Evolutionary conservation across 1,140 invertebrate genomes (phyloP).

Genomic region (Leptestheria dahalacensis): DNA sequence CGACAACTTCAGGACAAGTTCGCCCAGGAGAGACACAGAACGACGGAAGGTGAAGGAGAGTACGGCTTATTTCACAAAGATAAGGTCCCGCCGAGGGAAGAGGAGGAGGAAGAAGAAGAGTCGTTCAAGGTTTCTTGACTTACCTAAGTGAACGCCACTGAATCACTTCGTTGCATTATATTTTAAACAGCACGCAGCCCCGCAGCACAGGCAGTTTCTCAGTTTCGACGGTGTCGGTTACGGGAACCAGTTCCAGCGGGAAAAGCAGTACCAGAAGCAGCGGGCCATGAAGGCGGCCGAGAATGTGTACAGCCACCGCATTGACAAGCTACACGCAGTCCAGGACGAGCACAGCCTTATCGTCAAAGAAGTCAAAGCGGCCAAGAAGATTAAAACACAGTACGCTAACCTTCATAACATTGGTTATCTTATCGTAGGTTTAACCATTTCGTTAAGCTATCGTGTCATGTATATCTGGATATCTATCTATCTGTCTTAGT

Average conservation of each 20-base stretch:
- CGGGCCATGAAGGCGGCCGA: conserved; percentile 52
- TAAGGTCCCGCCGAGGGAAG: conserved; percentile 32
- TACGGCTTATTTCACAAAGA: conserved; percentile 31
- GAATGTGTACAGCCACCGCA: conserved; percentile 55
- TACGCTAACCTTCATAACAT: conserved; percentile 24
- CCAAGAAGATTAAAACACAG: conserved; percentile 56
- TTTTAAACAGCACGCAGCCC: conserved; percentile 52
- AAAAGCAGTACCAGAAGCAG: conserved; percentile 53
- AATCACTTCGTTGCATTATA: conserved; percentile 8
- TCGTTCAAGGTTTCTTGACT: too few relatives aligned
- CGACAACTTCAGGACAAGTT: conserved; percentile 32
- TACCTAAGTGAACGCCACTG: too few relatives aligned
- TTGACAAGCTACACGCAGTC: conserved; percentile 41
- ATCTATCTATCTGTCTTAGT: too few relatives aligned
- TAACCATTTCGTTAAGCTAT: too few relatives aligned
- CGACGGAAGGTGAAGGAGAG: conserved; percentile 26
- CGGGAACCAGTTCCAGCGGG: conserved; percentile 56
- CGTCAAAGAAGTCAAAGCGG: conserved; percentile 41
- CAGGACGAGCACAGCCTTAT: conserved; percentile 44
- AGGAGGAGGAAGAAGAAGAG: conserved; percentile 30
- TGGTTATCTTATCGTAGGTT: too few relatives aligned
- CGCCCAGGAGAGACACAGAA: conserved; percentile 24
- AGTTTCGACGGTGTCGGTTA: conserved; percentile 57
- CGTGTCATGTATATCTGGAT: too few relatives aligned
- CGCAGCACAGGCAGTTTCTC: conserved; percentile 74